These are phyloP conservation scores for Cariama cristata DNA, from an alignment of 2,113 vertebrate species.

Conservation along the genomic window DNA sequence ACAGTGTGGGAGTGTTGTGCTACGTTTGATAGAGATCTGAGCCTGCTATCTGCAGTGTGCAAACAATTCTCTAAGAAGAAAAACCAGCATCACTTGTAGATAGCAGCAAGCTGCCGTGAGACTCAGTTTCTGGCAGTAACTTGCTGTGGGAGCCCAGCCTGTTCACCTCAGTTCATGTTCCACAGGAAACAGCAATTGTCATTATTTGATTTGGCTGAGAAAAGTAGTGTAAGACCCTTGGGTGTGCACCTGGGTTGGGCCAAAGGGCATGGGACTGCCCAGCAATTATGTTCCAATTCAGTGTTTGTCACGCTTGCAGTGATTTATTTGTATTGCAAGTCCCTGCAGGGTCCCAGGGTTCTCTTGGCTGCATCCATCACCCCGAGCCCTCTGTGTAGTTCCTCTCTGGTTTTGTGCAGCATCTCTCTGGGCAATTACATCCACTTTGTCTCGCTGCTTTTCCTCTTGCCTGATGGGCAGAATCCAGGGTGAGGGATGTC, in stretches of 20 bases:
- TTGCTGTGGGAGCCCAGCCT: background rate
- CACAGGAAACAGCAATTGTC: background rate
- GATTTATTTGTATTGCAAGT: background rate
- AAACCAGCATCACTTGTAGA: background rate
- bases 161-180: background rate
- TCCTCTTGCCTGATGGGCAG: background rate
- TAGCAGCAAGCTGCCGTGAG: background rate
- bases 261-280: background rate
- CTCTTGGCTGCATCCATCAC: background rate
- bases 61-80: background rate
- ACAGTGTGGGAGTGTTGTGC: constrained; percentile 56
- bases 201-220: background rate
- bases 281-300: background rate
- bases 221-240: background rate
- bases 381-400: background rate
- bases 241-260: background rate
- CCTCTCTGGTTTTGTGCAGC: background rate
- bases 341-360: background rate
- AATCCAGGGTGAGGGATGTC: background rate
- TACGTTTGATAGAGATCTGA: background rate
- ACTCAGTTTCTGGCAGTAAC: background rate
- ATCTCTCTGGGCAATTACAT: background rate
- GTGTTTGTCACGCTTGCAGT: background rate
- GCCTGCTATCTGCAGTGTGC: background rate
- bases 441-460: background rate